Base-by-base conservation (phyloP, 1,140 invertebrate genomes). In the Neotoxoptera formosana region DNA sequence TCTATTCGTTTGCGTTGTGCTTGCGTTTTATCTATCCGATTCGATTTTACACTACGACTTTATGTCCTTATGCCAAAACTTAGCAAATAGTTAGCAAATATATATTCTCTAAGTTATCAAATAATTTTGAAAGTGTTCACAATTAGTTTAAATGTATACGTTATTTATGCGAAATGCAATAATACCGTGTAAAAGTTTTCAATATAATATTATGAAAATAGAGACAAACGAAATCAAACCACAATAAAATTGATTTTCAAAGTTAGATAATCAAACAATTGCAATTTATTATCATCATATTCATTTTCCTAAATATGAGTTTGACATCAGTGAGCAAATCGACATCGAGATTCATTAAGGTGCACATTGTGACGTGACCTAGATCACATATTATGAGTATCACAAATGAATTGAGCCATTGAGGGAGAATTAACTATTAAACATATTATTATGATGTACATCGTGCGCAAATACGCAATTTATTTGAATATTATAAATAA, bases 41-140 rank as follows among this genome's bases (percentile, higher is more conserved):
- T n/a, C 60, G 30, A 76, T 17, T n/a, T 76, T 76, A 76, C 14
- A 34, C 30, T 76, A n/a, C 14, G 4, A 41, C 1, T 76, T 76
- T 76, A 67, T 67, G 30, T n/a, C 14, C n/a, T 67, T n/a, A 76
- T 17, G n/a, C 60, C n/a, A n/a, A 76, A 76, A 76, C 11, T 76
- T 76, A 67, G 30, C 25, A 67, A 67, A 67, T 67, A 67, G 25
- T 60, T 60, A 67, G 60, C 60, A 67, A 67, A n/a, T 23, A 76
- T 23, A 76, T 67, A 76, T 76, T 76, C 60, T n/a, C 30, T 0
- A 76, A 76, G 60, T 76, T 76, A 76, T 76, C 60, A 76, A 76
- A 76, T 34, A 76, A 76, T 76, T 76, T 76, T 76, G 60, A 76
- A 76, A 76, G 60, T n/a, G 60, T 76, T 76, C 60, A 76, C 14